Conservation (phyloP, 2,113 vertebrate species). For the Opisthocomus hoazin region DNA sequence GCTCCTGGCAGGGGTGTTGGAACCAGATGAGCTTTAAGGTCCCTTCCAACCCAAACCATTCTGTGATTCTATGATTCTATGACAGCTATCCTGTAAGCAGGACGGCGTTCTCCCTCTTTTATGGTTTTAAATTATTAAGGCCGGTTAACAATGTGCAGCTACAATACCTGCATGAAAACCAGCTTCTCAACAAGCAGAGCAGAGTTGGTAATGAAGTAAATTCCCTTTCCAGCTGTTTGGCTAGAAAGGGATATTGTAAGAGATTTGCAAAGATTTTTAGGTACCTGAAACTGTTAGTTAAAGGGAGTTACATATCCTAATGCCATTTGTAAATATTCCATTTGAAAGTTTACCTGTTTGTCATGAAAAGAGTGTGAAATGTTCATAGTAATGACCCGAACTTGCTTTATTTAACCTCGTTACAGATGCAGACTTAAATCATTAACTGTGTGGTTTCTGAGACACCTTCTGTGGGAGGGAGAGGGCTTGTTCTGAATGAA, state of each 20-base stretch:
- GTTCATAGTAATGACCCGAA: neutral
- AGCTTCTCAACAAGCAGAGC: neutral
- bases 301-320: neutral
- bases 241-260: neutral
- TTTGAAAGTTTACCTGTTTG: neutral
- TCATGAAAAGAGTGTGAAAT: neutral
- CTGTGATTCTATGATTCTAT: too few species aligned
- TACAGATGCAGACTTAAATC: neutral
- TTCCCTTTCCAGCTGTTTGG: neutral
- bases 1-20: too few species aligned
- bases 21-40: too few species aligned
- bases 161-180: neutral
- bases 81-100: neutral
- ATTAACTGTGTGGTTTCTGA: neutral
- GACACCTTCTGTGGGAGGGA: neutral
- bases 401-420: neutral
- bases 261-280: neutral
- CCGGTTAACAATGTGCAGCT: neutral
- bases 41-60: too few species aligned
- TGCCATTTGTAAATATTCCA: fast-evolving
- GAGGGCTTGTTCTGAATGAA: neutral
- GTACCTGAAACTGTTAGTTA: neutral
- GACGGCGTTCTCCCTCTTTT: too few species aligned
- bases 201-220: neutral
- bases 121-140: neutral